These are phyloP conservation scores for Etheostoma perlongum DNA, from an alignment of 2,797 vertebrate species.

Conservation along the genomic window DNA sequence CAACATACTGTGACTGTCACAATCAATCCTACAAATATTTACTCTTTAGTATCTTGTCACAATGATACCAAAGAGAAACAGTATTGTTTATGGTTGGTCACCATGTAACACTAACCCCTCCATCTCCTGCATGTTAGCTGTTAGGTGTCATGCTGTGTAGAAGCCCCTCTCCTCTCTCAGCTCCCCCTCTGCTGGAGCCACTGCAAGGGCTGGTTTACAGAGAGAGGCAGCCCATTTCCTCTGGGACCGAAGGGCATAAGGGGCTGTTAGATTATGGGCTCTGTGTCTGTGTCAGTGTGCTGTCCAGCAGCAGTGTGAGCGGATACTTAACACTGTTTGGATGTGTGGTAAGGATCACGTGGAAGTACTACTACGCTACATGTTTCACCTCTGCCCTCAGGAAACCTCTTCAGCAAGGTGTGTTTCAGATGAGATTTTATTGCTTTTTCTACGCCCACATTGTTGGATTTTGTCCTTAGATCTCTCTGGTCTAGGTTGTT, in stretches of 20 bases:
- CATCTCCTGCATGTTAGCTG: constrained; percentile 53
- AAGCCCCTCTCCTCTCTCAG: constrained; percentile 60
- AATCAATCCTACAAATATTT: too few species aligned
- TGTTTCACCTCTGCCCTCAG: constrained; percentile 50
- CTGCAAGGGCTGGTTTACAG: constrained; percentile 80
- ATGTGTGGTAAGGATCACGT: constrained; percentile 39
- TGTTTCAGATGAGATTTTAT: constrained; percentile 43
- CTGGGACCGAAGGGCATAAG: constrained; percentile 64
- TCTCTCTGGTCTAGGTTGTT: constrained; percentile 4
- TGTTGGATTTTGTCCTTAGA: constrained; percentile 21
- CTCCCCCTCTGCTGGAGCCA: constrained; percentile 64
- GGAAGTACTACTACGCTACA: constrained; percentile 30
- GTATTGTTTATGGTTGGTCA: constrained; percentile 32
- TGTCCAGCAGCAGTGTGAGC: constrained; percentile 41
- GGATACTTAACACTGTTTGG: constrained; percentile 41
- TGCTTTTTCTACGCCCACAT: constrained; percentile 9
- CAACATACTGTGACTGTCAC: background rate
- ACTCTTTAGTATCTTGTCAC: too few species aligned
- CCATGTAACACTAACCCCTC: constrained; percentile 46
- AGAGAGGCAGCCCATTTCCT: constrained; percentile 81
- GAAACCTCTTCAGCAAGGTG: constrained; percentile 61
- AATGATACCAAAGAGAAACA: constrained; percentile 4
- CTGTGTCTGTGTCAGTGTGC: constrained; percentile 47
- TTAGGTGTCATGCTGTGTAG: constrained; percentile 75
- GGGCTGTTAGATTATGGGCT: constrained; percentile 50